Evolutionary conservation across 2,888 invertebrate species (phyloP), one percentile per base, ranked within the genome.

Genomic region (Rhagium mordax): DNA sequence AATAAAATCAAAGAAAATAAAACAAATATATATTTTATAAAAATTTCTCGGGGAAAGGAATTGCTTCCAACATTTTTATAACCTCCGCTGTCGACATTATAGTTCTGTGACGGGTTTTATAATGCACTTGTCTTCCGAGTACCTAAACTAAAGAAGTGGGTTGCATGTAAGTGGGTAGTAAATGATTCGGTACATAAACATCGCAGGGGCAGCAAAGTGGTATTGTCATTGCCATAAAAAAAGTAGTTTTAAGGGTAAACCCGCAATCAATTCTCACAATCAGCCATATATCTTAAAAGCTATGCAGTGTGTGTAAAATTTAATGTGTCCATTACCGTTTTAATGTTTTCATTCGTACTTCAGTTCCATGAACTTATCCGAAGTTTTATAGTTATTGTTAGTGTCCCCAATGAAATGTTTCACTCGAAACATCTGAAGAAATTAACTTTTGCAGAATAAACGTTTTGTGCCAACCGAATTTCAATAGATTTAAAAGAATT

Each of bases 341-440:
- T 61, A 70, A 61, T 53, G 70, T 61, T 70, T 70, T 51, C 70
- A 70, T 60, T 70, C 60, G 51, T 53, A 61, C 61, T 51, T 70
- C 61, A 69, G 48, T 69, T 60, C 61, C 49, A 59, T 48, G 70
- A 53, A 70, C 61, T 70, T 70, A 55, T 70, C 70, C 33, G n/a
- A 53, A 70, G 53, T 70, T 70, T 70, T 70, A 70, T 21, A 62
- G 70, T 70, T 62, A 70, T 61, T 55, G 70, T 70, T 70, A 61
- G 33, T 33, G 70, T 62, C 61, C n/a, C 55, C 61, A 47, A 70
- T 70, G 70, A 70, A 55, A 70, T 61, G 62, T 61, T 61, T 41
- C 70, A 51, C 67, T 67, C 57, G 41, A 57, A 57, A 33, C 67
- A 57, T 55, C 47, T 29, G 57, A 67, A 67, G 67, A 67, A 67